Percentiles rank a stretch among this genome's conserved stretches.
Conservation (phyloP, 2,888 invertebrate species). For the Stramonita haemastoma region DNA sequence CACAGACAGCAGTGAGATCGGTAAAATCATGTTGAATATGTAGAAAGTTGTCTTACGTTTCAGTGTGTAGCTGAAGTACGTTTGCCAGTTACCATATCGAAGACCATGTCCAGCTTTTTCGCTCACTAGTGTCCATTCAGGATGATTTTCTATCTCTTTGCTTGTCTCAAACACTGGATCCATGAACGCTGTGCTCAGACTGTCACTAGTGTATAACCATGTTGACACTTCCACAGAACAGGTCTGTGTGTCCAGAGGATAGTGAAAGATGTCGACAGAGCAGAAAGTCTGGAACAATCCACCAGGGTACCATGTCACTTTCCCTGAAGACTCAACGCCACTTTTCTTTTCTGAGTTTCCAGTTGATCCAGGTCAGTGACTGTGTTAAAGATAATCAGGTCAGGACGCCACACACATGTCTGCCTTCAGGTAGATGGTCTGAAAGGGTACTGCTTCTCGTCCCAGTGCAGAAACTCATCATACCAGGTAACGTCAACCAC, state of each 20-base stretch:
- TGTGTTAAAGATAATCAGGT: conserved; percentile 29
- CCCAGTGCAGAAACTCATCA: conserved; percentile 11
- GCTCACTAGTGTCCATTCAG: not conserved
- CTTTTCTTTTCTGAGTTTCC: conserved; percentile 23
- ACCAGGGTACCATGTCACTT: conserved; percentile 32
- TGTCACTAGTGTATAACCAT: not conserved
- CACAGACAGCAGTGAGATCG: not conserved
- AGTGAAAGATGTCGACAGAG: conserved; percentile 32
- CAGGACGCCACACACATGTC: conserved; percentile 33
- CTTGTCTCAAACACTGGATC: not conserved
- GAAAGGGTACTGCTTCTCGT: not conserved
- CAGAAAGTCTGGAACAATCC: conserved; percentile 33
- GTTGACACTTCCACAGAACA: conserved; percentile 16
- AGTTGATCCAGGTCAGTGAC: conserved; percentile 23
- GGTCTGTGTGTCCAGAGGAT: conserved; percentile 33
- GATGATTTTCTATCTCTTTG: not conserved
- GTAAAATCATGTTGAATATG: not conserved
- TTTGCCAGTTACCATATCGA: not conserved
- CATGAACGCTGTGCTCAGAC: not conserved
- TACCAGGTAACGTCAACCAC: conserved; percentile 23
- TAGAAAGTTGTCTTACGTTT: conserved; percentile 19
- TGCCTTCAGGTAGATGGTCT: not conserved
- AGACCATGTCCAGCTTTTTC: too few relatives aligned
- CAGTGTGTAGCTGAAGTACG: conserved; percentile 15
- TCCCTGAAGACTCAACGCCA: not conserved